Percentiles rank a stretch among this genome's conserved stretches.
These are phyloP conservation scores for Acanthaster planci DNA, from an alignment of 35 echinoderm and acorn worm genomes.

Conservation along the genomic window DNA sequence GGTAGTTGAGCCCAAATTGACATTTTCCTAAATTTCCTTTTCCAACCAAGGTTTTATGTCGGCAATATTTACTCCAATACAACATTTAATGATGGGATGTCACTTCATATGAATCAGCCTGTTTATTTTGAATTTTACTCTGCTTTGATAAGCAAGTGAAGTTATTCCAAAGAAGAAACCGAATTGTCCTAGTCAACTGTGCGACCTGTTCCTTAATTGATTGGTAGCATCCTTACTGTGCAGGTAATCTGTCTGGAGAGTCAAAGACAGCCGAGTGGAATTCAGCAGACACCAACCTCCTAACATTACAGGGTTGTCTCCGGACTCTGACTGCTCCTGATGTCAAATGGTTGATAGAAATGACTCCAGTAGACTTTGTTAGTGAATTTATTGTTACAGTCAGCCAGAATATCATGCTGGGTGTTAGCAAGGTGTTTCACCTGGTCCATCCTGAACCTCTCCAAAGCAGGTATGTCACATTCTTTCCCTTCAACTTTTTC, in stretches of 20 bases:
- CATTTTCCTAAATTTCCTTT: no score
- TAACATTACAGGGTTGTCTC: conserved; percentile 39
- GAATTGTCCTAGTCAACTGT: no score
- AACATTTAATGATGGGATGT: no score
- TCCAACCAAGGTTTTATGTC: no score
- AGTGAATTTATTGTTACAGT: conserved; percentile 49
- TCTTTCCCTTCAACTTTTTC: no score
- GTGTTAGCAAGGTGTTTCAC: conserved; percentile 52
- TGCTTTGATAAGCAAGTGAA: no score
- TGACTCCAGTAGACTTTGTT: conserved; percentile 59
- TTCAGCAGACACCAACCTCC: conserved; percentile 50
- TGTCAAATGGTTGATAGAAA: conserved; percentile 52
- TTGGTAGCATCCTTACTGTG: background rate
- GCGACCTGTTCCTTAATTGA: no score
- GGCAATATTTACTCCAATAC: no score
- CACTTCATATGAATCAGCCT: no score
- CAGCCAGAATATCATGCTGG: conserved; percentile 54
- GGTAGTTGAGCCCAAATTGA: conserved; percentile 1
- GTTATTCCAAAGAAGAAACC: no score
- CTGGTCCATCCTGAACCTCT: conserved; percentile 42
- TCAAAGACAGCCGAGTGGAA: conserved; percentile 35
- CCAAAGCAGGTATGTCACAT: conserved; percentile 8
- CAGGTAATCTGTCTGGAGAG: conserved; percentile 65
- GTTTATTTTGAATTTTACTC: background rate
- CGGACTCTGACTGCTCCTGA: conserved; percentile 34